Base-by-base conservation (phyloP, 2,113 vertebrate genomes). In the Syngnathus typhle region DNA sequence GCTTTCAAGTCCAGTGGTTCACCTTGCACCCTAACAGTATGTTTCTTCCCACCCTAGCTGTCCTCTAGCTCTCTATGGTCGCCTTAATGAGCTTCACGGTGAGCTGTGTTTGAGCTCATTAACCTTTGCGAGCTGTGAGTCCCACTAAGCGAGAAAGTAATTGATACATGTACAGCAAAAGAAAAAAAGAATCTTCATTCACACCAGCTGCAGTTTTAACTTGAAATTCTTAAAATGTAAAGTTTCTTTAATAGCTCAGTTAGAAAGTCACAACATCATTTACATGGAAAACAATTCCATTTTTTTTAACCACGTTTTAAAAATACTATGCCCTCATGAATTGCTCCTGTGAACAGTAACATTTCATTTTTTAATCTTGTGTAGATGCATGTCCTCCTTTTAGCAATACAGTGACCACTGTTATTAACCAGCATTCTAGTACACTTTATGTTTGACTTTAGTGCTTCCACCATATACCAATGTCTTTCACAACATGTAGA, bases 41-140 rank as follows among this genome's bases (percentile, higher is more conserved):
- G 21, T 62, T 44, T 16, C 21, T 73, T 58, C 65, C 66, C 68
- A 39, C 64, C 59, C 55, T 67, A 37, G 41, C 65, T 16, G 18
- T 39, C 52, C 21, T 73, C 68, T 70, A 71, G 55, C 72, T 79
- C 82, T 84, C 83, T 82, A 61, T 69, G 76, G 81, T 81, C 68
- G 78, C 85, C 92, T 93, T 94, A 94, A 94, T 94, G 91, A 93
- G 90, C 92, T 93, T 32, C 92, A 88, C 91, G 89, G 90, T 92
- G 89, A 93, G 89, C 91, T 90, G 90, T 92, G 90, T 92, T 93
- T 93, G 92, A 94, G 92, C 91, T 93, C 92, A 93, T 93, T 94
- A 94, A 93, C 91, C 91, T 91, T 89, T 89, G 89, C 89, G 87
- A 88, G 91, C 88, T 88, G 84, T 74, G 80, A 90, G 80, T 82